Evolutionary conservation across 2,113 vertebrate species (phyloP), one percentile per base, ranked within the genome.

Genomic region (Alaudala cheleensis): DNA sequence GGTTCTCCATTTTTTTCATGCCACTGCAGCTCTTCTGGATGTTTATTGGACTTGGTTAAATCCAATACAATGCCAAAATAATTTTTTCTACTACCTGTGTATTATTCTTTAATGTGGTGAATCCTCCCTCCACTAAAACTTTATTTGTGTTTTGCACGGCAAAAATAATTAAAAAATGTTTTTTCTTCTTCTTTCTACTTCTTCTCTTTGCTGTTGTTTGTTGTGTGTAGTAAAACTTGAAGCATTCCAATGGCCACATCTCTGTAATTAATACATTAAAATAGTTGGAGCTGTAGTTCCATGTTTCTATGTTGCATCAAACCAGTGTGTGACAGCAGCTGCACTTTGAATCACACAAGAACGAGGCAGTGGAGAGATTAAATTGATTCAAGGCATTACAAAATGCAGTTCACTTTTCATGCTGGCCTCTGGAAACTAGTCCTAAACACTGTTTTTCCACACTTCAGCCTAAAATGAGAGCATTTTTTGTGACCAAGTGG

Each of bases 151-250:
- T 92, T 76, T 65, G 6, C 18, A 7, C 31, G 15, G 29, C 0
- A 25, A n/a, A 56, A 45, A 29, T 16, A 2, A 11, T 0, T 0
- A 12, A 16, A 28, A 79, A 51, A 56, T 10, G 3, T 1, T 16
- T 93, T 69, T 14, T 81, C 16, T 37, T 67, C 50, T 25, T 71
- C 33, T 16, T 89, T n/a, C 5, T 33, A 1, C 9, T n/a, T 62
- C 14, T 79, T 89, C 53, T 72, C 45, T 66, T 56, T 1, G 2
- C 34, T 83, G 23, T 7, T 49, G 5, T 17, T 82, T 33, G 13
- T 71, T 77, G 7, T 22, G 8, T 33, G 40, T 42, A 26, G 24
- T 33, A 40, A 50, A 42, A 51, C 37, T 5, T 13, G 11, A 33
- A 44, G 5, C 9, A 19, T 80, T 64, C 15, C 19, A 33, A 2